Base-by-base conservation (phyloP, 2,888 invertebrate species). In the Drosophila monieri region DNA sequence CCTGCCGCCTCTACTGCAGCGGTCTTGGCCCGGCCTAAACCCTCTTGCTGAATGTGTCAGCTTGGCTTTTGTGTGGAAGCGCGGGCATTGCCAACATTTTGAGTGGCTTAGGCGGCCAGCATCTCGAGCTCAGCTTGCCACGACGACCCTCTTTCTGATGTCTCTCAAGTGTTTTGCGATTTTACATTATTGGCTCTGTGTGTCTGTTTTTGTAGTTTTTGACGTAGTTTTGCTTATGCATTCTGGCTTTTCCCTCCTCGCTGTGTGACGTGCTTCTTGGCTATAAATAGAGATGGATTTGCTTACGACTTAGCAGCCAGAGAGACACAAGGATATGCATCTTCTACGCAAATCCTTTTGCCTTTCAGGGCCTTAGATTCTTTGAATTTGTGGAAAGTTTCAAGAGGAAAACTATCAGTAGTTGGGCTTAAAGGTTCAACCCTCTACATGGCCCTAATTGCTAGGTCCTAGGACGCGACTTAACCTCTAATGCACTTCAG, bases 151-250 rank as follows among this genome's bases (percentile, higher is more conserved):
- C 18, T 35, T 12, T 49, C 72, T 57, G 58, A 56, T 57, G 85
- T 69, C 73, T 69, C 58, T 80, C 70, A 85, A 85, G 85, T 86
- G 87, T 87, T 81, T 74, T 83, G 75, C 88, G 81, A 87, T 81
- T 87, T 78, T 85, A 72, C 85, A 78, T 85, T 75, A 87, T 87
- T 83, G 87, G 85, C 88, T 78, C 56, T 67, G 68, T 27, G 65
- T 37, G 1, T 5, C 5, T 12, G 60, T 15, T 69, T 62, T n/a
- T 47, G 25, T 67, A 67, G 67, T 54, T 67, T 61, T 61, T 61
- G 62, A 61, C 60, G 60, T 62, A 61, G 60, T 47, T 47, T 47
- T 30, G 35, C 62, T 61, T 61, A 47, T 61, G 47, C 62, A n/a
- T 61, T 61, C 46, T 30, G 61, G 39, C 23, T 39, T 14, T 35